Evolutionary conservation across 1,140 invertebrate genomes (phyloP), one percentile per base, ranked within the genome.

Genomic region (Euwallacea fornicatus): DNA sequence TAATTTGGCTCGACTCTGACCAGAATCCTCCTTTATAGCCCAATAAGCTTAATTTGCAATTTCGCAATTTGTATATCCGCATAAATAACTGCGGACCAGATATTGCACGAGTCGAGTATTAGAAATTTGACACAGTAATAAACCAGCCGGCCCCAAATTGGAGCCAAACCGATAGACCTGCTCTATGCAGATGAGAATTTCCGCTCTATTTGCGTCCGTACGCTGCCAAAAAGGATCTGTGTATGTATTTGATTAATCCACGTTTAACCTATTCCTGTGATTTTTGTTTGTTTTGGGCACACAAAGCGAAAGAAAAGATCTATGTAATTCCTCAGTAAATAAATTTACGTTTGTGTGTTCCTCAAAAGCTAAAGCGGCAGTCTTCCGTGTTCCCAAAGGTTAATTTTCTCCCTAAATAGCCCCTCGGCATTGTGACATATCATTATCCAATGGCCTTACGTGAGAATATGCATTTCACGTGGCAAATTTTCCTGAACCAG

Each of bases 31-130:
- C 67, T 69, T 69, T 69, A 69, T 62, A 43, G 59, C 44, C 11
- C 67, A 69, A 69, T 62, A 69, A 69, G 67, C 67, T 69, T 69
- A 69, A 69, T 69, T 62, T 62, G 67, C 67, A 69, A 69, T 69
- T 69, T 69, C 67, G 59, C 56, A 69, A 69, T 69, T 69, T 71
- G 63, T 64, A 61, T 71, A 71, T 71, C 60, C 63, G 62, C 69
- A 65, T 65, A 70, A 71, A 71, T 71, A 71, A 65, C 63, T 63
- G 21, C 62, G 16, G 69, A 55, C 53, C 58, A 71, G 61, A 59
- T 71, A 65, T 41, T 63, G 47, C 53, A 61, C 58, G 61, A 44
- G 46, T 42, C 33, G 10, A 63, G 61, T 46, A 64, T 70, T 70
- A 70, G 60, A 42, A 63, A 64, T 70, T 55, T 70, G 68, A 63